These are phyloP conservation scores for Proteles cristata DNA, from an alignment of 2,113 vertebrate genomes.

Conservation along the genomic window DNA sequence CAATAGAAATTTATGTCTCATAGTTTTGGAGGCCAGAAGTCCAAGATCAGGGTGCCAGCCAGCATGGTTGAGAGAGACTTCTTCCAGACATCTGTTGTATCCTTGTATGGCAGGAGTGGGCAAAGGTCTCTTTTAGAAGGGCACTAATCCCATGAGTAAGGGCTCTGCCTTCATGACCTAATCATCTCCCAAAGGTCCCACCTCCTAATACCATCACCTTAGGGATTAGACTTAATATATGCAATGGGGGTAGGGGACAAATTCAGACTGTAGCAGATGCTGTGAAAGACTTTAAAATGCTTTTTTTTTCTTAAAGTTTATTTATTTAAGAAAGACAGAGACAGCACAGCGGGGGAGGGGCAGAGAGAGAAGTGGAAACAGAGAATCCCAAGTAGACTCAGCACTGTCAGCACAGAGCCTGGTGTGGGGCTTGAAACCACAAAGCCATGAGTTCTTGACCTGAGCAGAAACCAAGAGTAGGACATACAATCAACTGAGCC, in stretches of 20 bases:
- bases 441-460: too few relatives aligned
- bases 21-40: not conserved
- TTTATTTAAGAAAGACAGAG: too few relatives aligned
- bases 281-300: not conserved
- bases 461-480: too few relatives aligned
- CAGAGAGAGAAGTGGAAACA: too few relatives aligned
- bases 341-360: too few relatives aligned
- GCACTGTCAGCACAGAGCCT: too few relatives aligned
- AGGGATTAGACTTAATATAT: not conserved
- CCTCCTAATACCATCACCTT: not conserved
- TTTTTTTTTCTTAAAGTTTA: not conserved
- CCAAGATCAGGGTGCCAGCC: not conserved
- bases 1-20: not conserved
- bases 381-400: too few relatives aligned
- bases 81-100: not conserved
- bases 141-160: not conserved
- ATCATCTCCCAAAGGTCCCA: not conserved
- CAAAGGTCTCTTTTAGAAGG: not conserved
- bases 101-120: not conserved
- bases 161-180: not conserved
- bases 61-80: not conserved
- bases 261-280: not conserved
- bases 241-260: not conserved
- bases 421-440: too few relatives aligned
- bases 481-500: too few relatives aligned